phyloP scores from a whole-genome alignment of 30 jellyfish, hydroid and myxozoan species.

The Clytia hemisphaerica region DNA sequence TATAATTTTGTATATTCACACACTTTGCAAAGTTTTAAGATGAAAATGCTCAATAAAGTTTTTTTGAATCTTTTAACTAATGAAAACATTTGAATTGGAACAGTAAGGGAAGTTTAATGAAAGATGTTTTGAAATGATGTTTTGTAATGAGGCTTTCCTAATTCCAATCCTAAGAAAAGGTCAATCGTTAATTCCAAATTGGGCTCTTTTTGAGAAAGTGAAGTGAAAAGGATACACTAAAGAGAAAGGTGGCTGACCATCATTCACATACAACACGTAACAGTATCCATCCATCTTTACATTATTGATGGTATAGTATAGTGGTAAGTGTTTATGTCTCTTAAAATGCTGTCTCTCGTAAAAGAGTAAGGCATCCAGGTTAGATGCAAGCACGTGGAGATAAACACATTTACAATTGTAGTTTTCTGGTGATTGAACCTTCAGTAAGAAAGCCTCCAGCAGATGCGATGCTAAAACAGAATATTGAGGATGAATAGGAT shows the following conservation, averaged over 20 bases:
- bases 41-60: too few species aligned
- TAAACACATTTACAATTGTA: conserved; percentile 78
- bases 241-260: conserved; percentile 90
- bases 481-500: too few species aligned
- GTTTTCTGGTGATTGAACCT: conserved; percentile 38
- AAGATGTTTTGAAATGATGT: too few species aligned
- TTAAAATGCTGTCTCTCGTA: conserved; percentile 62
- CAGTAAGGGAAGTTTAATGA: too few species aligned
- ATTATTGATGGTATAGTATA: conserved; percentile 65
- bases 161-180: too few species aligned
- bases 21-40: too few species aligned
- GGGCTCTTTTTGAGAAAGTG: too few species aligned
- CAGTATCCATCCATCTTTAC: conserved; percentile 81
- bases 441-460: conserved; percentile 69
- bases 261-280: conserved; percentile 71
- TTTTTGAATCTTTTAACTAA: too few species aligned
- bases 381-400: conserved; percentile 83
- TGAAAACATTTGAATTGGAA: too few species aligned
- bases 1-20: too few species aligned
- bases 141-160: too few species aligned
- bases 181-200: too few species aligned
- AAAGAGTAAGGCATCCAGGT: conserved; percentile 67
- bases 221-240: conserved; percentile 66
- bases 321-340: conserved; percentile 56
- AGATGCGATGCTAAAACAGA: conserved; percentile 61